These are phyloP conservation scores for Solea senegalensis DNA, from an alignment of 2,113 vertebrate genomes.

Conservation along the genomic window DNA sequence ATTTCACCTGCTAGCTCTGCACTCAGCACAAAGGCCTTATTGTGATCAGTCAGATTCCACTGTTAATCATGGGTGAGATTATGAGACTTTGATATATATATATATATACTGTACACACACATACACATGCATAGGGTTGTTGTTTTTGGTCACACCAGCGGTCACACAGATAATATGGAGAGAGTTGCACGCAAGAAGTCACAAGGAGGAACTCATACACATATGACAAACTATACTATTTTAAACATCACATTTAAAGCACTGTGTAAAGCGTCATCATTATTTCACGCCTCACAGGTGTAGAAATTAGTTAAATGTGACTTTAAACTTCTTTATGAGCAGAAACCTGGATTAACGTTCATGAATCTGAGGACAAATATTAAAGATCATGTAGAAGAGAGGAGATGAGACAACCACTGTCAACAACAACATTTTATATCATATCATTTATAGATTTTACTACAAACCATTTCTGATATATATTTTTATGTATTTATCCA, in stretches of 20 bases:
- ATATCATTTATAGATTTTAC: too few species aligned
- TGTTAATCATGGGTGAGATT: conserved; percentile 46
- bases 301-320: too few species aligned
- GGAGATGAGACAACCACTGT: too few species aligned
- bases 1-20: conserved; percentile 47
- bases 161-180: not conserved
- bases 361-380: too few species aligned
- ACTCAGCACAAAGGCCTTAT: conserved; percentile 53
- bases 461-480: too few species aligned
- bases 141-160: not conserved
- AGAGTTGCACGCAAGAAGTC: not conserved
- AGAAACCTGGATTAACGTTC: too few species aligned
- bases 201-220: not conserved
- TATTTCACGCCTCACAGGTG: not conserved
- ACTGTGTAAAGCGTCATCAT: not conserved
- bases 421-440: too few species aligned
- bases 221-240: too few species aligned
- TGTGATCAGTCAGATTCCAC: conserved; percentile 47
- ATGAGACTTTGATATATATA: conserved; percentile 22
- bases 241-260: not conserved
- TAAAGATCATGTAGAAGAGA: too few species aligned
- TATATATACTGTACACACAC: conserved; percentile 8
- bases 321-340: too few species aligned
- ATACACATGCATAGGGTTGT: not conserved
- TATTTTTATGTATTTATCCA: too few species aligned